A percentile compares a stretch with the other conserved stretches of the same genome.
phyloP scores from a whole-genome alignment of 2,797 vertebrate genomes.

The Heteromormyrus szaboi region DNA sequence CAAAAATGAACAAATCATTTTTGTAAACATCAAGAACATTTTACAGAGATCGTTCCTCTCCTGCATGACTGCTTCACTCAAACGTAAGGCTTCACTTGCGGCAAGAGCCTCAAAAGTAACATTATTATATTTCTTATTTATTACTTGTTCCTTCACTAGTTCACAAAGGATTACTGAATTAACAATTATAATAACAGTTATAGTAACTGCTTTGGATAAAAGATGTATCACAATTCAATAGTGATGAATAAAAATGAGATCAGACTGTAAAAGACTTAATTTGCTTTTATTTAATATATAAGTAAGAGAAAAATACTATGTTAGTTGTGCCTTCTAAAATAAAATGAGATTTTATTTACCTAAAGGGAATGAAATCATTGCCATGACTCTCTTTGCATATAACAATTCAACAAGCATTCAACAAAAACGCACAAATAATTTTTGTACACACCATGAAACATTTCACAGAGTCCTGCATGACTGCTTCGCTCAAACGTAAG shows the following conservation, averaged over 20 bases:
- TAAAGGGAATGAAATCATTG: neutral
- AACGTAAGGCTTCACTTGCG: neutral
- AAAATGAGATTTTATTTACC: neutral
- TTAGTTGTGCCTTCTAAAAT: neutral
- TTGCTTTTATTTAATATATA: neutral
- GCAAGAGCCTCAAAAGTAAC: neutral
- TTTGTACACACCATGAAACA: neutral
- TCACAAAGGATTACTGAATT: no score
- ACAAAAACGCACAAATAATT: neutral
- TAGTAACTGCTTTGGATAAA: neutral
- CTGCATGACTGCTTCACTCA: neutral
- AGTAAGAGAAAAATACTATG: neutral
- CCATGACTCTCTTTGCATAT: neutral
- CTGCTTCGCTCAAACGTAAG: conserved; percentile 7
- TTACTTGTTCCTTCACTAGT: no score
- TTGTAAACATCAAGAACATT: neutral
- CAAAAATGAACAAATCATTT: neutral
- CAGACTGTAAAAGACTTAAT: neutral
- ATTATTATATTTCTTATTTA: no score
- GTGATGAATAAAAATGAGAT: neutral
- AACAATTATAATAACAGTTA: neutral
- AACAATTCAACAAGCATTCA: neutral
- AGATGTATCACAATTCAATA: neutral
- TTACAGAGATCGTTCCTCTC: neutral
- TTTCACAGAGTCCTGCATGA: neutral